Evolutionary conservation across 2,797 vertebrate genomes (phyloP), one percentile per base, ranked within the genome.

Genomic region (Aphelocoma californica): DNA sequence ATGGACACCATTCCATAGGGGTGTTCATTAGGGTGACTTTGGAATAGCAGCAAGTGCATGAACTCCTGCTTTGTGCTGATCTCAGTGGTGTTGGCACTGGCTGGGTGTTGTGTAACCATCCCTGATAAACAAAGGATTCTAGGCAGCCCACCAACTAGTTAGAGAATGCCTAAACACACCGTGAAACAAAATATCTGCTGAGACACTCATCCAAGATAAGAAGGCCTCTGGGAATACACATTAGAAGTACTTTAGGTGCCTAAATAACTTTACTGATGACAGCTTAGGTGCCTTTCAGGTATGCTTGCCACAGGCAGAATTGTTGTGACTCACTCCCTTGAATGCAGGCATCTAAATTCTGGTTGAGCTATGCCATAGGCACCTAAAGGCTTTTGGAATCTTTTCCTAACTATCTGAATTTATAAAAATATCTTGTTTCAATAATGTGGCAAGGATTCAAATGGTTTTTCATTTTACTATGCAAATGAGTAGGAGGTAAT

Each of bases 181-280:
- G 1, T 40, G 86, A 73, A 92, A 81, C 62, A 84, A 93, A 93
- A 53, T 93, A 84, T 72, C 67, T 88, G 58, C 77, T 79, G 90
- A 93, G 44, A 86, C 81, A 34, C 80, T 86, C 89, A 19, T 86
- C 60, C 88, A 86, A 81, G 88, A 82, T 95, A 93, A 94, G 80
- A 81, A 45, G 51, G 90, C 90, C 90, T 66, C 94, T 96, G 92
- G 90, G 64, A 96, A 88, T 67, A 54, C 34, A 28, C 64, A 48
- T 93, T 84, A 65, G 25, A 79, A 90, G 82, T 79, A 79, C 70
- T 86, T 95, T 28, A 90, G 90, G 70, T 94, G 78, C 86, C 92
- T 95, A 80, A 95, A 94, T 95, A 95, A 88, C 90, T 90, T 81
- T 18, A 25, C 56, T 92, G 93, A 95, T 96, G 95, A 97, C 94